Conservation (phyloP, 1,140 invertebrate genomes). For the Phymorhynchus buccinoides region DNA sequence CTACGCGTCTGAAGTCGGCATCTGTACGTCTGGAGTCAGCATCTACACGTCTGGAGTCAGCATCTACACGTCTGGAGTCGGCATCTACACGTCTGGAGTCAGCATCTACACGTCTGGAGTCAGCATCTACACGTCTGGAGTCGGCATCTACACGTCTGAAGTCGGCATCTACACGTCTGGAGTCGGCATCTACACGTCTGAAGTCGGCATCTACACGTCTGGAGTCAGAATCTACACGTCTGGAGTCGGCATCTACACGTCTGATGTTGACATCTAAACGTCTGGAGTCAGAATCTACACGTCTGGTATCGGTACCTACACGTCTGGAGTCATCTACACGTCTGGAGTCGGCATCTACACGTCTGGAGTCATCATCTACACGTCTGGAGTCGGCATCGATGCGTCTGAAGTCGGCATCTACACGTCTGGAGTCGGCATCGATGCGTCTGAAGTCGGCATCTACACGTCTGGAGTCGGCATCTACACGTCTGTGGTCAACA, state of each 20-base stretch:
- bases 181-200: conserved; percentile 15
- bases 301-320: neutral
- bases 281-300: neutral
- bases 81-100: neutral
- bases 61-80: neutral
- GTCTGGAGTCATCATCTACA: neutral
- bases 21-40: neutral
- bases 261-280: neutral
- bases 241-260: neutral
- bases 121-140: neutral
- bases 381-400: neutral
- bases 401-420: neutral
- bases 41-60: neutral
- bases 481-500: neutral
- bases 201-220: too few relatives aligned
- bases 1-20: neutral
- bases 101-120: neutral
- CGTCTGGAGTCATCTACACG: neutral
- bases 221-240: neutral
- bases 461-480: neutral
- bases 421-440: neutral
- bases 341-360: neutral
- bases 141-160: neutral
- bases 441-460: neutral
- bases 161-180: neutral